Base-by-base conservation (phyloP, 2,888 invertebrate genomes). In the Pristionchus mayeri region DNA sequence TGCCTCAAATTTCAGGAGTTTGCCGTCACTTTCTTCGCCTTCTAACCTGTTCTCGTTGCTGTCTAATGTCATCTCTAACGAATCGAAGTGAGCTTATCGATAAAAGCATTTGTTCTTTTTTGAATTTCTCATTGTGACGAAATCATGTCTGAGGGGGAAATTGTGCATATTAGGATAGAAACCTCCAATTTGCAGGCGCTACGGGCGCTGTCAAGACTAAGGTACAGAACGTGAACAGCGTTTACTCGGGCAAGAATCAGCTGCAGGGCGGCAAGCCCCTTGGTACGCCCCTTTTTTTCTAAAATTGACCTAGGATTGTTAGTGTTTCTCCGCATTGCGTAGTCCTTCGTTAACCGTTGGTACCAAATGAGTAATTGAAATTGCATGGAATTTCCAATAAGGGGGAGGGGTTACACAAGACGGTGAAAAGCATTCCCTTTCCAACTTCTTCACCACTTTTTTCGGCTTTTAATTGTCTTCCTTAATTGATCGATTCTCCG, bases 141-240 rank as follows among this genome's bases (percentile, higher is more conserved):
- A 44, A 44, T 44, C 7, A 44, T 44, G 44, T n/a, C n/a, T n/a
- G n/a, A n/a, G n/a, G n/a, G n/a, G n/a, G n/a, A n/a, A n/a, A n/a
- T n/a, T n/a, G n/a, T n/a, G n/a, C n/a, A n/a, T n/a, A 44, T 44
- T 9, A 44, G 6, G 13, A 44, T 44, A 44, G 2, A 9, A 18
- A 40, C 18, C 40, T 71, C 40, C 0, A 3, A 1, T 9, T 52
- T 79, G 24, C 80, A 89, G 90, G 92, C 90, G 91, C 91, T 89
- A 85, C 88, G 88, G 91, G 92, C 90, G 90, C 91, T 88, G 86
- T 76, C 86, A 90, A 89, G 85, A 88, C 89, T 85, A 88, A 89
- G 87, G 86, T 87, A 86, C 89, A 90, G 85, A 91, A 91, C 90
- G 91, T 92, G 84, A 92, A 91, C 85, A 88, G 87, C 83, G 87